Evolutionary conservation across 2,113 vertebrate species (phyloP), one percentile per base, ranked within the genome.

Genomic region (Actenoides hombroni): DNA sequence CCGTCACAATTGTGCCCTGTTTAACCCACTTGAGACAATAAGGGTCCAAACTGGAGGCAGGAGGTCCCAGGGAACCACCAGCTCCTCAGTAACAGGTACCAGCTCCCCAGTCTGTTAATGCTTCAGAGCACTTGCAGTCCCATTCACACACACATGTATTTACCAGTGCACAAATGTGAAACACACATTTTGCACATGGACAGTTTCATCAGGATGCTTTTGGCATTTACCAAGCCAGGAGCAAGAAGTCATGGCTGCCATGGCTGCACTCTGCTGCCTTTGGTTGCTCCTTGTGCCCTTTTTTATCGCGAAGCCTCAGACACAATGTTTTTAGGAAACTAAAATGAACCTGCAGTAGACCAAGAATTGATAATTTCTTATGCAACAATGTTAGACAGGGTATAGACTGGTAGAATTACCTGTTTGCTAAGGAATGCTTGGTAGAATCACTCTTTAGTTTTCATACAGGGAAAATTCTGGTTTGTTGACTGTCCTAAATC

Each of bases 91-190:
- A 57, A 77, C 59, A 86, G 73, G 59, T 77, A 65, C 31, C 40
- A 86, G 83, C 46, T 71, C 19, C 18, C 17, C 35, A 54, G 0
- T 26, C 42, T 56, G 11, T 25, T 56, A 56, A 56, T 35, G 5
- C 48, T 51, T 92, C 28, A 25, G 11, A 60, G 46, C n/a, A 70
- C 33, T 64, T 76, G 63, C 7, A 9, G 59, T 49, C 64, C 33
- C 44, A 17, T n/a, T 71, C 51, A 31, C 26, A 33, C 23, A 44
- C 61, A 29, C 19, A 2, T 2, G 0, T 42, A 33, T 64, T 89
- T 80, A 37, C 29, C n/a, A 11, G 25, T 23, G 4, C 21, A 24
- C 31, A 18, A 29, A 10, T 0, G 0, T 44, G 60, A 61, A 67
- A 39, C 2, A 2, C 2, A 6, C 3, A 1, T 37, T 82, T 65